Conservation (phyloP, 2,888 invertebrate species). For the Girardia tigrina region DNA sequence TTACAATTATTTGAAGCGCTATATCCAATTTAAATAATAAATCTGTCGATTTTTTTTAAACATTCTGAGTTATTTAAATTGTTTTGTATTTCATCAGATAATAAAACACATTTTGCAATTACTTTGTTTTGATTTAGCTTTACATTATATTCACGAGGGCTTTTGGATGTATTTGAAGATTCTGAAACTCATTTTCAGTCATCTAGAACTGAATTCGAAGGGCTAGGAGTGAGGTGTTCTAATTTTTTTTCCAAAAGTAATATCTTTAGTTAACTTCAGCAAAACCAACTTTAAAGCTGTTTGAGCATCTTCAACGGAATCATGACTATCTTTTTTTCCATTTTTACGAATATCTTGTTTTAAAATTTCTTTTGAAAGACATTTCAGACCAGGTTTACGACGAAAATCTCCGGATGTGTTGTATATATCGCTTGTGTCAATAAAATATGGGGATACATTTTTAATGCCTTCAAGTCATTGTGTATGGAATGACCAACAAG, state of each 20-base stretch:
- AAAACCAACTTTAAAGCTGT: neutral
- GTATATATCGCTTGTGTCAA: neutral
- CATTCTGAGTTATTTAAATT: too few relatives aligned
- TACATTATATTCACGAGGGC: too few relatives aligned
- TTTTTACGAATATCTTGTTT: neutral
- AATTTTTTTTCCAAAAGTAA: neutral
- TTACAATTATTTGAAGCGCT: neutral
- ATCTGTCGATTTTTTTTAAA: neutral
- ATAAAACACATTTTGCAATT: neutral
- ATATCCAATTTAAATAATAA: neutral
- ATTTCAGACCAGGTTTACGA: neutral
- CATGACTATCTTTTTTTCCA: neutral
- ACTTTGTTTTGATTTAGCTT: neutral
- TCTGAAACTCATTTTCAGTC: neutral
- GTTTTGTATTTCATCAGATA: neutral
- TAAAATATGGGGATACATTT: neutral
- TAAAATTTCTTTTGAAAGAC: neutral
- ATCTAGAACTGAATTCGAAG: neutral
- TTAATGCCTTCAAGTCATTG: too few relatives aligned
- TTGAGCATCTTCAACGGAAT: conserved; percentile 23
- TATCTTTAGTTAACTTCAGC: neutral
- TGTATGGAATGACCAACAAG: too few relatives aligned
- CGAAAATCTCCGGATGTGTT: neutral
- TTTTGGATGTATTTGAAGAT: neutral
- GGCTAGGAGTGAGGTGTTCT: neutral